Evolutionary conservation across 2,797 vertebrate species (phyloP).

Genomic region (Microhierax caerulescens): DNA sequence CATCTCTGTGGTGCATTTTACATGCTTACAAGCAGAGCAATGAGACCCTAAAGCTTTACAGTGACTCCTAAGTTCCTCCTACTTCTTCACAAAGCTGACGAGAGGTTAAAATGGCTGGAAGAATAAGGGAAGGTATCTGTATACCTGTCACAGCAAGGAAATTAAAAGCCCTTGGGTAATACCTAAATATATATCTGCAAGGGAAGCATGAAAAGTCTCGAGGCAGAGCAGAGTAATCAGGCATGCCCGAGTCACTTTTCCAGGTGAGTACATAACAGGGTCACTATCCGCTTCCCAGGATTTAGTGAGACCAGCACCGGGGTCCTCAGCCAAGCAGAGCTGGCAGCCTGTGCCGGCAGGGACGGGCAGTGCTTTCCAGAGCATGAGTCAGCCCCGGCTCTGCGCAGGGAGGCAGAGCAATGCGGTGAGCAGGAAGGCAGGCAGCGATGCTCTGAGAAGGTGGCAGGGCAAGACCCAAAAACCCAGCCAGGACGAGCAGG

Average conservation of each 20-base stretch:
- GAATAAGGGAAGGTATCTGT: background rate
- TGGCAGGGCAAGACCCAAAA: background rate
- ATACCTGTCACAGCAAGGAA: background rate
- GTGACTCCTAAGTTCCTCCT: background rate
- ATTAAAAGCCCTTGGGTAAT: conserved; percentile 15
- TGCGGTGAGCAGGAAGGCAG: rapidly evolving
- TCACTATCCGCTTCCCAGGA: background rate
- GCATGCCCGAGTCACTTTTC: background rate
- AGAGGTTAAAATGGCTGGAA: background rate
- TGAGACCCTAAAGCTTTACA: background rate
- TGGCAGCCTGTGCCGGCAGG: background rate
- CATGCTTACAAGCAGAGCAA: background rate
- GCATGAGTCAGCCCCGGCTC: background rate
- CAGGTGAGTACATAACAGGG: conserved; percentile 24
- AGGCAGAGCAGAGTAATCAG: background rate
- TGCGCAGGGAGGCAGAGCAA: background rate
- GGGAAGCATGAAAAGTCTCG: background rate
- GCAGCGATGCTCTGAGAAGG: rapidly evolving
- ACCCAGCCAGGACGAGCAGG: background rate
- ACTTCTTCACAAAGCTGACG: background rate
- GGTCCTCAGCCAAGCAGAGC: background rate
- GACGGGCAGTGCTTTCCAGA: background rate
- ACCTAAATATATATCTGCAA: conserved; percentile 39
- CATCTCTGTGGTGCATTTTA: rapidly evolving
- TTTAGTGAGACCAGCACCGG: background rate